phyloP scores from a whole-genome alignment of 2,888 invertebrate genomes.

The Labia minor region DNA sequence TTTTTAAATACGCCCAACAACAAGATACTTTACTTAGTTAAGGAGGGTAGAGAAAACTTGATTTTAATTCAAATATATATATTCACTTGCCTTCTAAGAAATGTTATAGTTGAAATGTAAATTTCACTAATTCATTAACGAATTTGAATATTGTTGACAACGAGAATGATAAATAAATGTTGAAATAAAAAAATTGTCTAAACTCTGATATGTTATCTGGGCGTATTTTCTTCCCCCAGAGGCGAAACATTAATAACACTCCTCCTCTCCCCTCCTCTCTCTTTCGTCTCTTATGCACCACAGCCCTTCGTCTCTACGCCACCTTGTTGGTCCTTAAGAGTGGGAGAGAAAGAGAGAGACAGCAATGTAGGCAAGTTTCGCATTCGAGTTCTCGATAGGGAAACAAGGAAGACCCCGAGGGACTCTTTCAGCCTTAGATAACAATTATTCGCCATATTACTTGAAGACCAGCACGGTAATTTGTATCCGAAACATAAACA shows the following conservation, averaged over 20 bases:
- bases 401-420: neutral
- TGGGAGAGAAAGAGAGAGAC: no score
- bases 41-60: no score
- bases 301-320: no score
- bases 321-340: no score
- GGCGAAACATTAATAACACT: neutral
- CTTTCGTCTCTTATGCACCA: neutral
- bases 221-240: neutral
- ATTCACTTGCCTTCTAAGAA: no score
- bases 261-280: neutral
- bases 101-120: no score
- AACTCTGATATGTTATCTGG: neutral
- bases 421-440: neutral
- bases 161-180: no score
- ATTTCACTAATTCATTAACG: no score
- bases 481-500: constrained; percentile 4
- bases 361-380: neutral
- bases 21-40: no score
- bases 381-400: constrained; percentile 13
- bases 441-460: neutral
- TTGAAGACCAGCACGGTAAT: neutral
- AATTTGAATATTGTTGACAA: no score
- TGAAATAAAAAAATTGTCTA: neutral
- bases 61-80: no score
- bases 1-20: no score